Base-by-base conservation (phyloP, 2,797 vertebrate genomes). In the Chiroxiphia lanceolata region DNA sequence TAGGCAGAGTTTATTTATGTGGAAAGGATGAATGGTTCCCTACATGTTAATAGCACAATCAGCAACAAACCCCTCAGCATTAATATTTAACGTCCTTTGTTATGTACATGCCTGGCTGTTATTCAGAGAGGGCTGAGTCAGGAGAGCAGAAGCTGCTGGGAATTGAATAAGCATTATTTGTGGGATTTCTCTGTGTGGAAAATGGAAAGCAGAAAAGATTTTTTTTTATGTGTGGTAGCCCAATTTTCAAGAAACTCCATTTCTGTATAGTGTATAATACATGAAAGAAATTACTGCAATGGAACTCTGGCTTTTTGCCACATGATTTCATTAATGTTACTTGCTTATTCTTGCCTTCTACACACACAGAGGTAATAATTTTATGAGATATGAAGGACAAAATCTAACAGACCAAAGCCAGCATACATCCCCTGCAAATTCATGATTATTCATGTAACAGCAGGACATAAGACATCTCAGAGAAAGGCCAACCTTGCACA, bases 61-160 rank as follows among this genome's bases (percentile, higher is more conserved):
- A 74, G 78, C 15, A n/a, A 83, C 79, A 81, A 89, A 92, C 63
- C 64, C 86, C 89, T 89, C 13, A 1, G 57, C 83, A 89, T 96
- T 92, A 97, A 96, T 97, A 96, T 96, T 97, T 96, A 91, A 95
- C 16, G 1, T 38, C 54, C 96, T 96, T 95, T 96, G 93, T 97
- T 94, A 90, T 83, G 65, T 70, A 79, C 81, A 29, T 61, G 80
- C 71, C 76, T 95, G 81, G 80, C 83, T 87, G 84, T 82, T 91
- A 65, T 54, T 90, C 89, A 86, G 69, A 70, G 76, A 75, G 69
- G 77, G 78, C 95, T 94, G 94, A 93, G 86, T 91, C 79, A 94
- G 60, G 61, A 89, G 65, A 75, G 51, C 51, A 87, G 92, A 84
- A 92, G 45, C 64, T 95, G 42, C 47, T 78, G 64, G 77, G 77